phyloP scores from a whole-genome alignment of 92 coral and sea anemone genomes.

The Palythoa grandiflora region DNA sequence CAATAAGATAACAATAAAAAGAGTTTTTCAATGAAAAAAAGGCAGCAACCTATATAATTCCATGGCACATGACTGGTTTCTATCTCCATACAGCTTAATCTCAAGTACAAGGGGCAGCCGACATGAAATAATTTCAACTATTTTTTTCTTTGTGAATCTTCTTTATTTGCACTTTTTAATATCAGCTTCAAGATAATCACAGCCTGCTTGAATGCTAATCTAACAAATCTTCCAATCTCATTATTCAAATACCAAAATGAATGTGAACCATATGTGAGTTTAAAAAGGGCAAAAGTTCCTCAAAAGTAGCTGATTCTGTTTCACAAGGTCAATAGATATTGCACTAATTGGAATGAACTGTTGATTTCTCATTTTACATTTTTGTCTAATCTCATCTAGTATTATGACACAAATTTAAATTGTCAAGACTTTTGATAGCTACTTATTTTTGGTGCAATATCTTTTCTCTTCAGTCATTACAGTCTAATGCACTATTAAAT shows the following conservation, averaged over 20 bases:
- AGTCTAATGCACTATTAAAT: neutral
- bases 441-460: neutral
- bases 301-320: neutral
- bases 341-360: neutral
- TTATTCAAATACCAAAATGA: conserved; percentile 21
- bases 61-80: conserved; percentile 35
- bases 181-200: conserved; percentile 6
- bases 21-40: neutral
- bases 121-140: conserved; percentile 11
- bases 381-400: neutral
- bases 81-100: neutral
- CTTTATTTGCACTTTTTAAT: neutral
- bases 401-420: neutral
- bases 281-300: neutral
- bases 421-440: neutral
- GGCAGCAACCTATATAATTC: neutral
- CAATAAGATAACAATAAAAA: neutral
- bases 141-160: conserved; percentile 28
- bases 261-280: neutral
- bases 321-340: neutral
- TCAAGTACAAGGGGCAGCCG: conserved; percentile 1
- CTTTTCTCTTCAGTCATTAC: neutral
- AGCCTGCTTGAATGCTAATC: neutral
- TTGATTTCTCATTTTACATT: neutral
- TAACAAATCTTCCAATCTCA: conserved; percentile 10